Conservation (phyloP, 1,140 invertebrate species). For the Cotesia chilonis region DNA sequence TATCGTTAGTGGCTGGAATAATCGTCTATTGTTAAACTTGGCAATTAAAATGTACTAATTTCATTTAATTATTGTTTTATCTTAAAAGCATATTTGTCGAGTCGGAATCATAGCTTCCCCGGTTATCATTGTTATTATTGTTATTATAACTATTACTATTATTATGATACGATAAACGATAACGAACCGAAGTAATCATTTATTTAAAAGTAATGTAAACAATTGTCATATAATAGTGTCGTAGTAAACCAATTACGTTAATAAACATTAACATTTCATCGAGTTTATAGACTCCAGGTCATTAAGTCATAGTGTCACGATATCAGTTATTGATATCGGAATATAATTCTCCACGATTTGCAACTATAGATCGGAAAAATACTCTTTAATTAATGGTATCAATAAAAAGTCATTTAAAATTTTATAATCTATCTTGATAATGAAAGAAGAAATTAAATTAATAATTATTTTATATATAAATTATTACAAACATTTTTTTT, state of each 20-base stretch:
- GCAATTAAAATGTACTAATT: slow-evolving; percentile 15
- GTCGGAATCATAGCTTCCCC: too few species aligned
- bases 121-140: too few species aligned
- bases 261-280: neutral
- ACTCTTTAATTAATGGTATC: too few species aligned
- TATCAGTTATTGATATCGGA: slow-evolving; percentile 44
- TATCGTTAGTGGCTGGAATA: neutral
- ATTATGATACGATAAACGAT: neutral
- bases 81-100: slow-evolving; percentile 5
- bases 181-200: neutral
- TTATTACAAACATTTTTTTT: too few species aligned
- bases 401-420: too few species aligned
- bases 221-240: slow-evolving; percentile 20
- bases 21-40: neutral
- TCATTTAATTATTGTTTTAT: slow-evolving; percentile 3
- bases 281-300: slow-evolving; percentile 18
- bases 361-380: slow-evolving; percentile 11
- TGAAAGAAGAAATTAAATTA: too few species aligned
- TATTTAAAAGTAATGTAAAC: slow-evolving; percentile 7
- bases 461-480: too few species aligned
- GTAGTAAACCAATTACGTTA: slow-evolving; percentile 16
- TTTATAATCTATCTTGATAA: too few species aligned
- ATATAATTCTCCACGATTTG: slow-evolving; percentile 39
- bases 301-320: slow-evolving; percentile 19
- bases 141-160: neutral